phyloP scores from a whole-genome alignment of 1,140 invertebrate species.

The Anagrus nilaparvatae region DNA sequence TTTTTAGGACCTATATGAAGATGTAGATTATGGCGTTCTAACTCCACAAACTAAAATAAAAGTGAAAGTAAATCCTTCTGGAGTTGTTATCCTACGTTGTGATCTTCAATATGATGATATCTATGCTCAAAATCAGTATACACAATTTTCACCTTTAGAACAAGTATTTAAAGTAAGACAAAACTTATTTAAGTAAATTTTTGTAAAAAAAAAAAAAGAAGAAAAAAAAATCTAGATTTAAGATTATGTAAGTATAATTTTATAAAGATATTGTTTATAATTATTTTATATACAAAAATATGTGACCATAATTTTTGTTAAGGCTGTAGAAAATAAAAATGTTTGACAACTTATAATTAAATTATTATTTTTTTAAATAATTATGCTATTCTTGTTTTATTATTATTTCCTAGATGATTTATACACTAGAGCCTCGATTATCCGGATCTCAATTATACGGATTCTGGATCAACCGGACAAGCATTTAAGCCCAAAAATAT shows the following conservation, averaged over 20 bases:
- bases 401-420: too few relatives aligned
- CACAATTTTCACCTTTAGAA: slow-evolving; percentile 52
- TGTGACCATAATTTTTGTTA: slow-evolving; percentile 15
- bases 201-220: too few relatives aligned
- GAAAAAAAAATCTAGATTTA: too few relatives aligned
- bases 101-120: slow-evolving; percentile 57
- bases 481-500: too few relatives aligned
- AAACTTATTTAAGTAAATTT: slow-evolving; percentile 31
- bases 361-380: too few relatives aligned
- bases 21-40: slow-evolving; percentile 73
- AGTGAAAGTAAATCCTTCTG: slow-evolving; percentile 89
- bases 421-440: too few relatives aligned
- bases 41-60: slow-evolving; percentile 80
- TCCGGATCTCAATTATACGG: too few relatives aligned
- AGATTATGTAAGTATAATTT: slow-evolving; percentile 15
- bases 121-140: slow-evolving; percentile 43
- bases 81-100: slow-evolving; percentile 74
- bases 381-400: too few relatives aligned
- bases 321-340: slow-evolving; percentile 18
- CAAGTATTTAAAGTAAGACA: slow-evolving; percentile 45
- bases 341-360: too few relatives aligned
- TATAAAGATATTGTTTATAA: slow-evolving; percentile 15
- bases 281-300: slow-evolving; percentile 10
- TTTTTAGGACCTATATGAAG: slow-evolving; percentile 78
- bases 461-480: too few relatives aligned